Conservation (phyloP, 1,140 invertebrate genomes). For the Andricus grossulariae region DNA sequence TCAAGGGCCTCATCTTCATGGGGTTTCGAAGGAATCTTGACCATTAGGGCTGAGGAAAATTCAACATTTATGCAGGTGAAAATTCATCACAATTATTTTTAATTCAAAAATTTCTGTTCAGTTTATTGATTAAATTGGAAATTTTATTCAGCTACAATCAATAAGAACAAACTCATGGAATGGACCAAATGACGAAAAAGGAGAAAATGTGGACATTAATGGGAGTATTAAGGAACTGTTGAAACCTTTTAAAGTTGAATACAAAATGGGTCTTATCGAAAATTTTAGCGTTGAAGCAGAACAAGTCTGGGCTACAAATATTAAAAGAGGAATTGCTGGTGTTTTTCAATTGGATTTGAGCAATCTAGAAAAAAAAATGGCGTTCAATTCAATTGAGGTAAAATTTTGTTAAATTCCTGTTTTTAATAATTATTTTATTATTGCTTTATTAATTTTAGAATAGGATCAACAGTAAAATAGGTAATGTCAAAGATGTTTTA, state of each 20-base stretch:
- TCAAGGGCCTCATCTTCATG: constrained; percentile 67
- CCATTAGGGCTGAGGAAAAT: constrained; percentile 60
- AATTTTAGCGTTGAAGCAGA: constrained; percentile 74
- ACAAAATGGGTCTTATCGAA: constrained; percentile 66
- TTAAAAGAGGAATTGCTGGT: constrained; percentile 80
- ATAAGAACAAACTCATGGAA: constrained; percentile 64
- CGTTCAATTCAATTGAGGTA: constrained; percentile 71
- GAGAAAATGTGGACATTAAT: constrained; percentile 46
- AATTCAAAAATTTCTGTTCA: too few relatives aligned
- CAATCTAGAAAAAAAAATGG: constrained; percentile 60
- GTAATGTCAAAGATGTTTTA: too few relatives aligned
- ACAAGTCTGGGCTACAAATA: constrained; percentile 81
- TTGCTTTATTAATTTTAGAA: constrained; percentile 21
- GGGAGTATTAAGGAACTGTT: constrained; percentile 61
- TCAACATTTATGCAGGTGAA: constrained; percentile 63
- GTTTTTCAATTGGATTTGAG: constrained; percentile 78
- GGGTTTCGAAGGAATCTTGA: constrained; percentile 64
- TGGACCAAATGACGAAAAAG: constrained; percentile 56
- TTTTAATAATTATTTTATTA: constrained; percentile 29
- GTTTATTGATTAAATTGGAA: background rate
- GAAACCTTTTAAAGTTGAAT: constrained; percentile 68
- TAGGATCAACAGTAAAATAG: too few relatives aligned
- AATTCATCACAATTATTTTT: too few relatives aligned
- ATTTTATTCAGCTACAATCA: constrained; percentile 46
- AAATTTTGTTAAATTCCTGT: constrained; percentile 32